A percentile compares a stretch with the other conserved stretches of the same genome.
Evolutionary conservation across 2,113 vertebrate genomes (phyloP).

Genomic region (Macrotis lagotis): DNA sequence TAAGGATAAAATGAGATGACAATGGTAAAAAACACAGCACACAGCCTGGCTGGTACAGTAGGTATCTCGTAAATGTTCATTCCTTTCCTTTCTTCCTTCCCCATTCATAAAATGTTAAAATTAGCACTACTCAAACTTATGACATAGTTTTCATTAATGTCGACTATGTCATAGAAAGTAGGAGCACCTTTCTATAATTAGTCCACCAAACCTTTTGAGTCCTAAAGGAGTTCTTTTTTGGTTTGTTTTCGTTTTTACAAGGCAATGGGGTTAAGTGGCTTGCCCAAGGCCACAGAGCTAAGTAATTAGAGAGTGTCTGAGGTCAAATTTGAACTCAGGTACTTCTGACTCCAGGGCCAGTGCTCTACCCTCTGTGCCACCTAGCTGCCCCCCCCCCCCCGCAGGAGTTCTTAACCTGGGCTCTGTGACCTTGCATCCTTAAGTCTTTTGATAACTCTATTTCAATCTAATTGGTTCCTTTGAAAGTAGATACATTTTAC

Average conservation of each 20-base stretch:
- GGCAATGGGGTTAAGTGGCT: too few species aligned
- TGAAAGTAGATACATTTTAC: neutral
- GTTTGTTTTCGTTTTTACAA: too few species aligned
- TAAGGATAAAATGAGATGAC: neutral
- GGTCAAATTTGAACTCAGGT: too few species aligned
- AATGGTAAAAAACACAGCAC: neutral
- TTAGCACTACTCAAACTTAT: neutral
- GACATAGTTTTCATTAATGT: conserved; percentile 34
- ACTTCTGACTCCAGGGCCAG: too few species aligned
- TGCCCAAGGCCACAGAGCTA: too few species aligned
- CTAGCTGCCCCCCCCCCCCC: too few species aligned
- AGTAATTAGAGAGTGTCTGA: too few species aligned
- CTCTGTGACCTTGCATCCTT: neutral
- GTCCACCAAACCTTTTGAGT: neutral
- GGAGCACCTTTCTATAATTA: neutral
- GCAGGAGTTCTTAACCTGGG: neutral
- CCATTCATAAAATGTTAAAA: neutral
- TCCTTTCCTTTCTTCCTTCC: neutral
- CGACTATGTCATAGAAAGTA: neutral
- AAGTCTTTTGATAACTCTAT: neutral
- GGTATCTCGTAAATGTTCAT: neutral
- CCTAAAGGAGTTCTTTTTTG: too few species aligned
- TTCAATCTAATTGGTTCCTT: neutral
- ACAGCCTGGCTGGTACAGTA: neutral
- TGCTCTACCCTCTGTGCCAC: too few species aligned